Base-by-base conservation (phyloP, 2,113 vertebrate species). In the Saccopteryx bilineata region DNA sequence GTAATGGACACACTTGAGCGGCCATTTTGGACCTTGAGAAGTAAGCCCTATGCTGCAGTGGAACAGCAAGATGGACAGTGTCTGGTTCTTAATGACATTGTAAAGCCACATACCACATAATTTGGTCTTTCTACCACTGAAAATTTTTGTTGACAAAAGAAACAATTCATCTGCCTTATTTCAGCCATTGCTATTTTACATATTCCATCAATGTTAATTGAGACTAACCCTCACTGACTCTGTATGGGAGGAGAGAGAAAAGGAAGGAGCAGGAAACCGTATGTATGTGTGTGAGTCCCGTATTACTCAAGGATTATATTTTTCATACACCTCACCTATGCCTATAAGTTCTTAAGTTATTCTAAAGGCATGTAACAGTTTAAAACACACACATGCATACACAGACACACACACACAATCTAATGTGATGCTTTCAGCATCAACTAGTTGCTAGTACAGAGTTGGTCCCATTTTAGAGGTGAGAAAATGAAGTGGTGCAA, bases 151-250 rank as follows among this genome's bases (percentile, higher is more conserved):
- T 76, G 26, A 33, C 17, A 80, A 88, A 90, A 48, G 21, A 39
- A 92, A 85, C 82, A 86, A 54, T 21, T 89, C 63, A 50, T 31
- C 83, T 89, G 75, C n/a, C 50, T 39, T 39, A 39, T 39, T 79
- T 84, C 19, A 94, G n/a, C 19, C 63, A 46, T 87, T 95, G 71
- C 48, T 96, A 23, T 82, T 83, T 86, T 68, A n/a, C 68, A 93
- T 93, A 46, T 56, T 96, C 26, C 63, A 46, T 86, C 9, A 71
- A 86, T 93, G 24, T 78, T 56, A 72, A 74, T 33, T 76, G 87
- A 96, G n/a, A 31, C 28, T 81, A 31, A 71, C 46, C 58, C 33
- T 93, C 63, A 52, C 56, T 71, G 31, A 82, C 60, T 82, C 63
- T 0, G 31, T 6, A 48, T 65, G 12, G 18, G 52, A 87, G 19